Evolutionary conservation across 2,888 invertebrate species (phyloP).

Genomic region (Strigamia transsilvanica): DNA sequence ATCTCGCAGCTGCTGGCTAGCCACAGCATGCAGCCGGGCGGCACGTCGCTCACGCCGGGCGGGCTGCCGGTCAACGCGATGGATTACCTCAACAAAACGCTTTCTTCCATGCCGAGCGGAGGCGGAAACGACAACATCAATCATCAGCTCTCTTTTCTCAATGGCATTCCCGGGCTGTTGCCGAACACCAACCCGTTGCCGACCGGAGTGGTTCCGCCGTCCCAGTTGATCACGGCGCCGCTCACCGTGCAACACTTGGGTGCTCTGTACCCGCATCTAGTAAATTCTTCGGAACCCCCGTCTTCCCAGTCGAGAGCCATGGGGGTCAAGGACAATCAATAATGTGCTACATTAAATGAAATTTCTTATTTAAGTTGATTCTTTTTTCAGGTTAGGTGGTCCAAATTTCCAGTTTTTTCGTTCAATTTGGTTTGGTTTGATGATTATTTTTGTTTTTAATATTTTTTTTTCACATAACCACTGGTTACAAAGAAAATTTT

Average conservation of each 20-base stretch:
- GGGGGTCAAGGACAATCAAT: slow-evolving; percentile 41
- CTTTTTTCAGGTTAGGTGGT: slow-evolving; percentile 14
- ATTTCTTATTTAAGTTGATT: neutral
- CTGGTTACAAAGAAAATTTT: neutral
- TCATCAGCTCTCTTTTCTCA: slow-evolving; percentile 52
- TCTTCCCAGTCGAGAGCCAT: slow-evolving; percentile 25
- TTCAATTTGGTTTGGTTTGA: neutral
- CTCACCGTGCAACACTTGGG: slow-evolving; percentile 55
- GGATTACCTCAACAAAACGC: slow-evolving; percentile 56
- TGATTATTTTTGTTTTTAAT: neutral
- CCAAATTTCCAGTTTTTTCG: neutral
- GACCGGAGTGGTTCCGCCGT: slow-evolving; percentile 34
- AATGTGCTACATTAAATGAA: neutral
- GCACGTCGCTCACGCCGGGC: slow-evolving; percentile 49
- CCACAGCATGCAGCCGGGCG: slow-evolving; percentile 50
- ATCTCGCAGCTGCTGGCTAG: slow-evolving; percentile 53
- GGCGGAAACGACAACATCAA: slow-evolving; percentile 7
- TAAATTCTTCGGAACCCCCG: slow-evolving; percentile 8
- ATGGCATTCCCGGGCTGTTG: slow-evolving; percentile 52
- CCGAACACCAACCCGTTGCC: slow-evolving; percentile 32
- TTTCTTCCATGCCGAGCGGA: slow-evolving; percentile 54
- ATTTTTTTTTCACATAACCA: neutral
- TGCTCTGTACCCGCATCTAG: slow-evolving; percentile 54
- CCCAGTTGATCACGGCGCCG: slow-evolving; percentile 55
- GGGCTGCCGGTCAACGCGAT: slow-evolving; percentile 55